These are phyloP conservation scores for Thomomys bottae DNA, from an alignment of 2,113 vertebrate species.

Conservation along the genomic window DNA sequence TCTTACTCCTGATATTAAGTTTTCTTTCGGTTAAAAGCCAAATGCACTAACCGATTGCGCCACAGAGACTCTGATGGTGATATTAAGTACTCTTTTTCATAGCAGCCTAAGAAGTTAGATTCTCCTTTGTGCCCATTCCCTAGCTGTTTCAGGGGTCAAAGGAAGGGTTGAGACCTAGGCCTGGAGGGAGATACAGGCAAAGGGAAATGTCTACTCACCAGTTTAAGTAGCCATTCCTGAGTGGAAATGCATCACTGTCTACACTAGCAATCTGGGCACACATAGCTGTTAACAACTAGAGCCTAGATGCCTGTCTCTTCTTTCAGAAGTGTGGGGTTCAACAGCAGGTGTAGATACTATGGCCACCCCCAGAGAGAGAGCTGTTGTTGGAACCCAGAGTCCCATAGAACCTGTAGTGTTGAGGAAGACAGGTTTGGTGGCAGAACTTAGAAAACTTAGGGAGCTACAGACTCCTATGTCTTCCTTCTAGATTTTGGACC, in stretches of 20 bases:
- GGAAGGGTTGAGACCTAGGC: neutral
- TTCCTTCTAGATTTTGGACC: neutral
- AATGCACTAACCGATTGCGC: too few species aligned
- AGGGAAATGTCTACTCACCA: neutral
- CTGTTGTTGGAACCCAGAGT: neutral
- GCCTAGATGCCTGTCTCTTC: neutral
- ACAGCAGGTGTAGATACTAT: neutral
- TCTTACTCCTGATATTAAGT: slow-evolving; percentile 2
- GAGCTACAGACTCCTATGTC: neutral
- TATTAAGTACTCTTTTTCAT: neutral
- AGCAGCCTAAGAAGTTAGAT: neutral
- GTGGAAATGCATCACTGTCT: neutral
- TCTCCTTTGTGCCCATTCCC: neutral
- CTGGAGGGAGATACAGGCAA: neutral
- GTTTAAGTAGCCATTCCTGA: neutral
- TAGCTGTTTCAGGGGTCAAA: neutral
- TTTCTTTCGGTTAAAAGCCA: too few species aligned
- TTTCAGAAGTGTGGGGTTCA: neutral
- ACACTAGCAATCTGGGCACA: neutral
- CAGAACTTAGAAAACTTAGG: neutral
- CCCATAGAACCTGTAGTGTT: neutral
- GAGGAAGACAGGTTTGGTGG: neutral
- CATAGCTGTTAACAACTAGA: neutral
- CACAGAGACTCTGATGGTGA: too few species aligned
- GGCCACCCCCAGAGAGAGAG: neutral